Evolutionary conservation across 2,113 vertebrate species (phyloP).

Genomic region (Trichechus manatus): DNA sequence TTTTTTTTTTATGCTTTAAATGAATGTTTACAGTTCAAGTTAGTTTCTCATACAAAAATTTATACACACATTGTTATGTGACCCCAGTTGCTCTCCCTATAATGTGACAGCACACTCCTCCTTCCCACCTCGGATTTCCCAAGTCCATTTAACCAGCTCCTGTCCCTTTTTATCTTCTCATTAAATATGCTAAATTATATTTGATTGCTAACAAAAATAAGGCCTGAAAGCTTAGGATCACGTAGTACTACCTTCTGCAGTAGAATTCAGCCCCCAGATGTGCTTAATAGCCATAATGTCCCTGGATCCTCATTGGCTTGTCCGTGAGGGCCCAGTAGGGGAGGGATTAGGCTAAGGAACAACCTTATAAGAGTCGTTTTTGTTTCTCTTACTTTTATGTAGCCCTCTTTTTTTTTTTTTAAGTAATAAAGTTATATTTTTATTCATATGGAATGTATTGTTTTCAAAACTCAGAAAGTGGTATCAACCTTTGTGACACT

Average conservation of each 20-base stretch:
- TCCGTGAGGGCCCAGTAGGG: background rate
- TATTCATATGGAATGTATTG: background rate
- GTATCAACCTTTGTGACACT: background rate
- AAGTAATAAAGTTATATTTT: background rate
- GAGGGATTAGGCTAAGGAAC: background rate
- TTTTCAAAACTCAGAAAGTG: background rate
- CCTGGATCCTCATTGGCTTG: background rate
- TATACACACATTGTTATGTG: too few relatives aligned
- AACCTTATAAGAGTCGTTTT: background rate
- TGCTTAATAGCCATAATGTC: background rate
- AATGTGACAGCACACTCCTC: too few relatives aligned
- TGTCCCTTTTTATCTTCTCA: too few relatives aligned
- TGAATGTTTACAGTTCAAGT: background rate
- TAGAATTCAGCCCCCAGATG: background rate
- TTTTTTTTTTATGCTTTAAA: too few relatives aligned
- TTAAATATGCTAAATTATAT: background rate
- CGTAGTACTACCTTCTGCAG: background rate
- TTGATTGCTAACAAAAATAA: constrained; percentile 17
- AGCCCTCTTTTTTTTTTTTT: background rate
- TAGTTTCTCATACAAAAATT: too few relatives aligned
- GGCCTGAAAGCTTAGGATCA: background rate
- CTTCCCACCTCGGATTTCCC: background rate
- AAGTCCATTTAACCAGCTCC: background rate
- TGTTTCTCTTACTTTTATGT: background rate
- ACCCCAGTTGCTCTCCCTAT: too few relatives aligned